A percentile compares a stretch with the other conserved stretches of the same genome.
Evolutionary conservation across 2,888 invertebrate species (phyloP).

Genomic region (Deladenus siricidicola): DNA sequence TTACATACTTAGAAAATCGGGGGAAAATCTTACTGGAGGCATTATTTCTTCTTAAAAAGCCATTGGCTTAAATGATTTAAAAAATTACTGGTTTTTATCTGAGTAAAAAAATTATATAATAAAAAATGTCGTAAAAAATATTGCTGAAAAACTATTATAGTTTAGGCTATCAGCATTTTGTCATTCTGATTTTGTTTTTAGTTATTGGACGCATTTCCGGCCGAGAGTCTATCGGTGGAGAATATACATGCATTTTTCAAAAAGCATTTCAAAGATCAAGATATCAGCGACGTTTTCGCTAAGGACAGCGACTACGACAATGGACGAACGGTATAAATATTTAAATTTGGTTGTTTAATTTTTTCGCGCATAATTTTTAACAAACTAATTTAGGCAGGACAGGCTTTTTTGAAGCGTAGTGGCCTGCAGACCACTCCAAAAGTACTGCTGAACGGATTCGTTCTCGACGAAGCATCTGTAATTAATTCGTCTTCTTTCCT

Average conservation of each 20-base stretch:
- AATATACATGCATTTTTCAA: conserved; percentile 67
- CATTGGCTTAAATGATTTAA: no score
- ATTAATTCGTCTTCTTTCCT: neutral
- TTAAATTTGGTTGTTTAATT: neutral
- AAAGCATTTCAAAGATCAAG: conserved; percentile 61
- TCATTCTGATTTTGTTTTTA: no score
- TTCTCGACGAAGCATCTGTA: conserved; percentile 61
- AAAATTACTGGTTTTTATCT: no score
- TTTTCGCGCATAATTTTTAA: neutral
- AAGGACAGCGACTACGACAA: conserved; percentile 80
- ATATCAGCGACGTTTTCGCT: conserved; percentile 71
- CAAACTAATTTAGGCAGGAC: conserved; percentile 35
- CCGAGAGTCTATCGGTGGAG: conserved; percentile 60
- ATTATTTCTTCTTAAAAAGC: no score
- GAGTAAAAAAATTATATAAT: no score
- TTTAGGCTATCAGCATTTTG: no score
- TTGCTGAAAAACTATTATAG: neutral
- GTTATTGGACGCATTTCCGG: conserved; percentile 7
- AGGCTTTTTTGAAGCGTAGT: conserved; percentile 53
- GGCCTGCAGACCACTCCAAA: conserved; percentile 59
- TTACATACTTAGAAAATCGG: no score
- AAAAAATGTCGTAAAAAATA: no score
- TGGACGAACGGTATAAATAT: conserved; percentile 61
- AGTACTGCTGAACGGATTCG: conserved; percentile 84
- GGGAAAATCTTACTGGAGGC: no score